Conservation (phyloP, 2,888 invertebrate genomes). For the Desoria tigrina region DNA sequence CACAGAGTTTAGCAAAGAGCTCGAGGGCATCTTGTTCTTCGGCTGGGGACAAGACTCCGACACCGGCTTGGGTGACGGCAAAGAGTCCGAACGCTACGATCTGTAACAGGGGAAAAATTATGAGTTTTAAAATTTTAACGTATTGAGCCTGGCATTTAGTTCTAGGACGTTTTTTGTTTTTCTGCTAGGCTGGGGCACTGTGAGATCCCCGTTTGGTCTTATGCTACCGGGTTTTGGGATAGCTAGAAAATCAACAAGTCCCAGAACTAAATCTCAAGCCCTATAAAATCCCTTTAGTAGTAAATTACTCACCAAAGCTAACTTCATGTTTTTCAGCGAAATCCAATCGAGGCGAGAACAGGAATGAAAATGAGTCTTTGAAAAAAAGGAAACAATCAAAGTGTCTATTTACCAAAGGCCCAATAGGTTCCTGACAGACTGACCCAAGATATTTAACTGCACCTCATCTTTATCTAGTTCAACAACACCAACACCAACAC, state of each 20-base stretch:
- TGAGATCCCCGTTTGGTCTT: too few species aligned
- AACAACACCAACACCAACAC: too few species aligned
- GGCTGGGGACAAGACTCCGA: conserved; percentile 25
- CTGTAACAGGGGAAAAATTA: background rate
- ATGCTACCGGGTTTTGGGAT: too few species aligned
- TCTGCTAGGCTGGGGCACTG: too few species aligned
- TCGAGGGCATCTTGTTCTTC: conserved; percentile 31
- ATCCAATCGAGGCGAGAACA: background rate
- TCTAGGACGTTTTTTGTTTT: too few species aligned
- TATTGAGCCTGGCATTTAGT: too few species aligned
- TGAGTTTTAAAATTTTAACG: too few species aligned
- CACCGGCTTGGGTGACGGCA: conserved; percentile 24
- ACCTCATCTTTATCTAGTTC: background rate
- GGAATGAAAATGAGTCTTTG: background rate
- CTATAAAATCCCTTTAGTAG: too few species aligned
- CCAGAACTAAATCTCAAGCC: too few species aligned
- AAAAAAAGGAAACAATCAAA: too few species aligned
- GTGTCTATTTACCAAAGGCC: background rate
- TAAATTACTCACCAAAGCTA: background rate
- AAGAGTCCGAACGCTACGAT: conserved; percentile 12
- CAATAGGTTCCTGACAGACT: background rate
- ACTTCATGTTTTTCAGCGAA: background rate
- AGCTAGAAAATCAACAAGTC: too few species aligned
- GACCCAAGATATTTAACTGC: background rate
- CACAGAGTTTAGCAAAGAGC: conserved; percentile 25